phyloP scores from a whole-genome alignment of 2,888 invertebrate species.

The Erebia aethiops region DNA sequence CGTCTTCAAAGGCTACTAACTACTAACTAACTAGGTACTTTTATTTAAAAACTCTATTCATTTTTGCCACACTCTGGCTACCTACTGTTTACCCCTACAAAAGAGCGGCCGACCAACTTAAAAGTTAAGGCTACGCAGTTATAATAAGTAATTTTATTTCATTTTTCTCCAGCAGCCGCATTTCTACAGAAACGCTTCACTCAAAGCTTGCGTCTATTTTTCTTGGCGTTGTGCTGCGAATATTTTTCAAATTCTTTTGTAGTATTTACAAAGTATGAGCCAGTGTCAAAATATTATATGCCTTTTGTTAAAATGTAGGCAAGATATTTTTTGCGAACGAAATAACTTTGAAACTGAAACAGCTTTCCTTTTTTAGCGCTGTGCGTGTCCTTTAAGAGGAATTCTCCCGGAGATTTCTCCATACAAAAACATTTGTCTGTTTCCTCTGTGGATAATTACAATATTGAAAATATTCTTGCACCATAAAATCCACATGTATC shows the following conservation, averaged over 20 bases:
- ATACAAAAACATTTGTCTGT: too few species aligned
- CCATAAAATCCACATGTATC: too few species aligned
- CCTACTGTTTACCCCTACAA: not conserved
- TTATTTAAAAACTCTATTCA: conserved; percentile 3
- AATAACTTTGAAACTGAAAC: not conserved
- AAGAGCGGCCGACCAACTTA: not conserved
- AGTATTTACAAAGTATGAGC: not conserved
- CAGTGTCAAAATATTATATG: conserved; percentile 2
- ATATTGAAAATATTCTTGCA: too few species aligned
- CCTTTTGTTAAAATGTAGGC: not conserved
- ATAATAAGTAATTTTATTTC: conserved; percentile 20
- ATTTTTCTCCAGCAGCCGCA: not conserved
- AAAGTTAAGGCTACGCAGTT: conserved; percentile 1
- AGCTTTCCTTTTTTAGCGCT: not conserved
- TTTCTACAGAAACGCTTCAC: conserved; percentile 4
- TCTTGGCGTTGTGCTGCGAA: not conserved
- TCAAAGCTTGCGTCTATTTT: conserved; percentile 9
- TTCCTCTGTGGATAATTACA: too few species aligned
- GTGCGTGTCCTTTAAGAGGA: too few species aligned
- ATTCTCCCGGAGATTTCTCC: too few species aligned
- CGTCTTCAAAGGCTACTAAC: conserved; percentile 1
- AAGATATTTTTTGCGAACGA: not conserved
- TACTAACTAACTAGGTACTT: not conserved
- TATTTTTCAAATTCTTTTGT: conserved; percentile 14
- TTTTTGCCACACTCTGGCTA: not conserved